Evolutionary conservation across 2,113 vertebrate genomes (phyloP), one percentile per base, ranked within the genome.

Genomic region (Megaceryle torquata): DNA sequence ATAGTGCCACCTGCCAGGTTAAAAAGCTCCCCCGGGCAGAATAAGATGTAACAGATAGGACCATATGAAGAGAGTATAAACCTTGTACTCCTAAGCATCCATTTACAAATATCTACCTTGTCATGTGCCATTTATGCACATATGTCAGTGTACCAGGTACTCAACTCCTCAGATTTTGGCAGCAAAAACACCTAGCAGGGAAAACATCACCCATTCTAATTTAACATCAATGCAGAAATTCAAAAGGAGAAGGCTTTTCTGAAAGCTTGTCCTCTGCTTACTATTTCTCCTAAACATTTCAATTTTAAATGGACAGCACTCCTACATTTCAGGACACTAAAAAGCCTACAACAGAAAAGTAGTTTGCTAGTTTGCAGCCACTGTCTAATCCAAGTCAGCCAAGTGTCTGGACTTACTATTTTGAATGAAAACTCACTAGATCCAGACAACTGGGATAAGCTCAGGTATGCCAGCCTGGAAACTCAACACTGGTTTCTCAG

Each of bases 11-110:
- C 80, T 6, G 12, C 29, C 50, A 29, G 22, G 6, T 31, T 53
- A 51, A 6, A 43, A 15, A 19, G 15, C 28, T 35, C 8, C 70
- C n/a, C 0, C 0, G 31, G 39, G 22, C 18, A 8, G 28, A 48
- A 37, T 3, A 44, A 44, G 56, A 3, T 8, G 21, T 2, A 59
- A 57, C n/a, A 79, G 21, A n/a, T 6, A 71, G 39, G 9, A 24
- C 3, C 51, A 31, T 2, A 20, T 2, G 25, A 54, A 48, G 15
- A 53, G 37, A 81, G 59, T 1, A 4, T 19, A 41, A 28, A 61
- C 8, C 12, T 41, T 71, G 11, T 50, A 39, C 44, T 43, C 37
- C 39, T 21, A n/a, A 79, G 35, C 5, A 3, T 37, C 22, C 6
- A 1, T 43, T 64, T 24, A n/a, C 56, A 44, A 44, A 46, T 14